phyloP scores from a whole-genome alignment of 2,888 invertebrate genomes.

The Venusia cambrica region DNA sequence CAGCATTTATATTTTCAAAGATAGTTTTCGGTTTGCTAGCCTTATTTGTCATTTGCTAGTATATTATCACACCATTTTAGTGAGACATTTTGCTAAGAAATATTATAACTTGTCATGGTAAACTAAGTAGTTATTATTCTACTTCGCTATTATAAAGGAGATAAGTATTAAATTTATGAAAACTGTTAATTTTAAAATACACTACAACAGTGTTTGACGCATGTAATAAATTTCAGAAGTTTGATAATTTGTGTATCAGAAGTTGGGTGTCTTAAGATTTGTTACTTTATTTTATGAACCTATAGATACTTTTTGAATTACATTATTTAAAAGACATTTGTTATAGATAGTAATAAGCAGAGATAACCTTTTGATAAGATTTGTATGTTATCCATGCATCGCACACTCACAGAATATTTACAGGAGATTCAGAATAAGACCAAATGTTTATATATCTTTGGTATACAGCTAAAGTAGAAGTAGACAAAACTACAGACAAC shows the following conservation, averaged over 20 bases:
- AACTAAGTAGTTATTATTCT: too few species aligned
- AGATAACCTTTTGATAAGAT: too few species aligned
- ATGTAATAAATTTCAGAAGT: constrained; percentile 19
- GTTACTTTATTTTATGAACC: not conserved
- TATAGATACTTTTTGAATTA: too few species aligned
- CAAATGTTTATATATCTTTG: constrained; percentile 30
- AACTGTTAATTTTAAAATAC: constrained; percentile 13
- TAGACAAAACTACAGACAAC: constrained; percentile 6
- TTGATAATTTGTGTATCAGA: not conserved
- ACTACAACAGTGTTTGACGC: constrained; percentile 20
- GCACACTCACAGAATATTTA: constrained; percentile 33
- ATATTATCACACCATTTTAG: too few species aligned
- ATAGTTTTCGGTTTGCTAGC: too few species aligned
- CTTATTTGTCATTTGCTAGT: too few species aligned
- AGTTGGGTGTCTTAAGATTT: not conserved
- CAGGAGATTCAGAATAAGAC: constrained; percentile 23
- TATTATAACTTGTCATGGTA: too few species aligned
- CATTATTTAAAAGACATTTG: too few species aligned
- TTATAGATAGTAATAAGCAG: too few species aligned
- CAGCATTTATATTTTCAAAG: too few species aligned
- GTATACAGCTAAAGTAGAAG: constrained; percentile 23
- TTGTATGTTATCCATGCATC: constrained; percentile 28
- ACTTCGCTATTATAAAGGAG: constrained; percentile 40
- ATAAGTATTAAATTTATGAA: constrained; percentile 9
- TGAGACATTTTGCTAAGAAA: too few species aligned